A percentile compares a stretch with the other conserved stretches of the same genome.
Evolutionary conservation across 2,113 vertebrate genomes (phyloP).

Genomic region (Orycteropus afer): DNA sequence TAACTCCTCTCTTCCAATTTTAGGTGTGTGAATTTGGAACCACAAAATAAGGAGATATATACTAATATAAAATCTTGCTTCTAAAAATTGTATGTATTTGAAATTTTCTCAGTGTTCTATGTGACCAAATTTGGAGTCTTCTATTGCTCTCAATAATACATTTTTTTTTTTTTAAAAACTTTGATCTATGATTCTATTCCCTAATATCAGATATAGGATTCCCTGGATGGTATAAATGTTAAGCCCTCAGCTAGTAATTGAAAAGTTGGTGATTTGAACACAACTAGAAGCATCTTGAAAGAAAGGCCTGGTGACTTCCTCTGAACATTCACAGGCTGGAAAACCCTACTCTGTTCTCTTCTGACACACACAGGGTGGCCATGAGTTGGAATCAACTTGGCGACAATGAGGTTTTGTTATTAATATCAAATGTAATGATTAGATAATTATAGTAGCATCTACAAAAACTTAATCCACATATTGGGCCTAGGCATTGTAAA

Average conservation of each 20-base stretch:
- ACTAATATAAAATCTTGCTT: neutral
- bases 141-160: neutral
- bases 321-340: neutral
- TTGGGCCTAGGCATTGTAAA: neutral
- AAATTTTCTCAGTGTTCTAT: neutral
- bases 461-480: neutral
- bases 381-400: neutral
- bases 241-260: neutral
- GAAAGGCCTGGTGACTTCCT: neutral
- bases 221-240: neutral
- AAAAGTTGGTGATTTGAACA: neutral
- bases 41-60: neutral
- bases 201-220: neutral
- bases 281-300: neutral
- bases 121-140: neutral
- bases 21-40: constrained; percentile 55
- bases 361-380: neutral
- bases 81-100: neutral
- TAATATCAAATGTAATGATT: neutral
- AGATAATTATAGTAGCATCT: neutral
- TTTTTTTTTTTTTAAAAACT: neutral
- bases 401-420: too few relatives aligned
- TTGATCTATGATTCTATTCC: neutral
- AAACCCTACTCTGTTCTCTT: neutral
- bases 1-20: constrained; percentile 32